phyloP scores from a whole-genome alignment of 2,797 vertebrate species.

The Macrochelys suwanniensis region DNA sequence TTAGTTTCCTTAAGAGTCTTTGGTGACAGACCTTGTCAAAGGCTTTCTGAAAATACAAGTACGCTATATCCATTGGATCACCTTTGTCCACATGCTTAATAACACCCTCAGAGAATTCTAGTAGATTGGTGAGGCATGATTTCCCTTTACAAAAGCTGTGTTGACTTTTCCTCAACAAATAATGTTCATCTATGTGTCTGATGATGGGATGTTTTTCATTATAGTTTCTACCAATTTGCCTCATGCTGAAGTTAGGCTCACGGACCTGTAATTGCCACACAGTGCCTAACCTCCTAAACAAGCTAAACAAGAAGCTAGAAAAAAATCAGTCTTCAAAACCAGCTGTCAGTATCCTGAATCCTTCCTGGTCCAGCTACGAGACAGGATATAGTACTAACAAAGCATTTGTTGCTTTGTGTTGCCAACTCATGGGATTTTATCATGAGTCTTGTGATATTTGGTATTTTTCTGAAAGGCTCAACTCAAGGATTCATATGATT shows the following conservation, averaged over 20 bases:
- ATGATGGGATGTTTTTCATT: neutral
- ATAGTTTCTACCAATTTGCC: neutral
- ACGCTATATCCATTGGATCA: no score
- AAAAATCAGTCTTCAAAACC: neutral
- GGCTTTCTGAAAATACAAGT: no score
- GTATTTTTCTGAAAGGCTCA: neutral
- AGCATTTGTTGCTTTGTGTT: neutral
- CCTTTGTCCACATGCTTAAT: no score
- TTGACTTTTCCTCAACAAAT: neutral
- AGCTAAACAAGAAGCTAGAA: slow-evolving; percentile 1
- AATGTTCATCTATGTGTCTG: neutral
- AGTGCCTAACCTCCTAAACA: slow-evolving; percentile 31
- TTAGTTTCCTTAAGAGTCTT: no score
- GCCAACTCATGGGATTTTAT: neutral
- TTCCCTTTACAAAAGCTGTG: no score
- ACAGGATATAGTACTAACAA: neutral
- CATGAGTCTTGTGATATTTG: neutral
- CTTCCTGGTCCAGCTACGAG: neutral
- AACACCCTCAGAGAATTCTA: no score
- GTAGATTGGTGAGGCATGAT: no score
- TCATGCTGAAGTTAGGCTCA: neutral
- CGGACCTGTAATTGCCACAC: neutral
- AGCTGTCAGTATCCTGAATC: neutral
- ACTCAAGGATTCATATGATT: neutral
- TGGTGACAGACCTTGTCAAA: no score